Percentiles rank a stretch among this genome's conserved stretches.
These are phyloP conservation scores for Pecten maximus DNA, from an alignment of 2,888 invertebrate genomes.

Conservation along the genomic window DNA sequence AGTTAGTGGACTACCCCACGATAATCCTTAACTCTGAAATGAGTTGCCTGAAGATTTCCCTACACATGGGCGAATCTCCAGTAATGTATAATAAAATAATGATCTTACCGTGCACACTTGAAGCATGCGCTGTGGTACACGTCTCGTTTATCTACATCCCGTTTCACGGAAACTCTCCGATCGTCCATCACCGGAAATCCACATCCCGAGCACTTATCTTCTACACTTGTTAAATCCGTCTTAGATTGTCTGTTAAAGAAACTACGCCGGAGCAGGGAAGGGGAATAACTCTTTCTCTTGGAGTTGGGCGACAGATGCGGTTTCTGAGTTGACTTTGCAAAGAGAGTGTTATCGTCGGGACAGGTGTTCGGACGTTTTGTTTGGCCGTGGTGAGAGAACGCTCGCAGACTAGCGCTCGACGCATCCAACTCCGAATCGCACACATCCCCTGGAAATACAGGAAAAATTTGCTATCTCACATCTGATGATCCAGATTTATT, in stretches of 20 bases:
- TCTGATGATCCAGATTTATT: background rate
- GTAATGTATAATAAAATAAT: background rate
- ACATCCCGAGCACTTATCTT: conserved; percentile 66
- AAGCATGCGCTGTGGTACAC: conserved; percentile 70
- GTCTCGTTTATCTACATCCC: conserved; percentile 58
- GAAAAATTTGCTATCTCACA: background rate
- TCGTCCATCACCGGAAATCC: conserved; percentile 71
- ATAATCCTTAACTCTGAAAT: too few relatives aligned
- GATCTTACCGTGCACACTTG: conserved; percentile 71
- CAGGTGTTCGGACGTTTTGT: conserved; percentile 40
- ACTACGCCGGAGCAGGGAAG: conserved; percentile 50
- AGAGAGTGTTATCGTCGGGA: conserved; percentile 4
- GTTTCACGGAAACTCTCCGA: conserved; percentile 63
- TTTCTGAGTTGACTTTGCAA: conserved; percentile 2
- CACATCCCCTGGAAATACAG: conserved; percentile 49
- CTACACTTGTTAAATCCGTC: conserved; percentile 41
- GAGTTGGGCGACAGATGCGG: conserved; percentile 44
- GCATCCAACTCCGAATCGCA: conserved; percentile 49
- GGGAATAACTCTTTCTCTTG: conserved; percentile 53
- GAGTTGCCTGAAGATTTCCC: too few relatives aligned
- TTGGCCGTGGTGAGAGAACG: background rate
- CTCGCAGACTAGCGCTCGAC: conserved; percentile 40
- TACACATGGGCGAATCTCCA: too few relatives aligned
- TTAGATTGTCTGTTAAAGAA: conserved; percentile 48
- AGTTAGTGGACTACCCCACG: too few relatives aligned